Conservation (phyloP, 2,797 vertebrate species). For the Chaenodraco wilsoni region DNA sequence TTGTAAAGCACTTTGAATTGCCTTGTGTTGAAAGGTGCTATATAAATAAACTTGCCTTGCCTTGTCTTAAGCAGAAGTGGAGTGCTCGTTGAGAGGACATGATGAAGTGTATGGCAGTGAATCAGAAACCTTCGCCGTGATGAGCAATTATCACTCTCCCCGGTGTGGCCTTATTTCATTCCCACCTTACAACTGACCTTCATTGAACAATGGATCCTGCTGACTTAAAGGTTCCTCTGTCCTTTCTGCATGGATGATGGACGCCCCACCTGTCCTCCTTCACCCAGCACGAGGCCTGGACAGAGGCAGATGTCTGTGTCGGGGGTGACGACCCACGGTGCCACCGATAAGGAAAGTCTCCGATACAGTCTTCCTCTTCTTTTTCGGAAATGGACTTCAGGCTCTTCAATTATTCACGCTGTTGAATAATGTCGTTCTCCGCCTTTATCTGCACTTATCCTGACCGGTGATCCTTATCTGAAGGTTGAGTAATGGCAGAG, state of each 20-base stretch:
- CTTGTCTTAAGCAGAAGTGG: constrained; percentile 30
- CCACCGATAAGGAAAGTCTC: constrained; percentile 28
- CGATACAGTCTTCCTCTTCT: constrained; percentile 14
- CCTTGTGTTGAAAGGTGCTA: too few relatives aligned
- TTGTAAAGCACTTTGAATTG: too few relatives aligned
- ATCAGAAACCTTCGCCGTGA: constrained; percentile 72
- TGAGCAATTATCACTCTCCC: constrained; percentile 72
- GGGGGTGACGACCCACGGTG: constrained; percentile 13
- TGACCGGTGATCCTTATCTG: constrained; percentile 64
- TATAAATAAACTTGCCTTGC: too few relatives aligned
- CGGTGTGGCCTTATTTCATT: constrained; percentile 82
- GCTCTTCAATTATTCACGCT: constrained; percentile 69
- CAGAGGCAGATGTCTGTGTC: constrained; percentile 39
- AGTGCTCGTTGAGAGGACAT: constrained; percentile 36
- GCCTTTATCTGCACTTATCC: constrained; percentile 58
- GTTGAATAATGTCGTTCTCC: constrained; percentile 54
- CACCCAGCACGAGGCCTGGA: constrained; percentile 32
- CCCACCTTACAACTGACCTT: constrained; percentile 82
- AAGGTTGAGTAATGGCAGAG: constrained; percentile 67
- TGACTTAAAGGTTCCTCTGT: constrained; percentile 81
- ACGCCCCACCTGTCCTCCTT: constrained; percentile 63
- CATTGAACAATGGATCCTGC: constrained; percentile 77
- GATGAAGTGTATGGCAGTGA: constrained; percentile 65
- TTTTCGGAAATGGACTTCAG: constrained; percentile 41
- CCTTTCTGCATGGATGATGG: constrained; percentile 74